Evolutionary conservation across 2,888 invertebrate genomes (phyloP).

Genomic region (Danaus chrysippus): DNA sequence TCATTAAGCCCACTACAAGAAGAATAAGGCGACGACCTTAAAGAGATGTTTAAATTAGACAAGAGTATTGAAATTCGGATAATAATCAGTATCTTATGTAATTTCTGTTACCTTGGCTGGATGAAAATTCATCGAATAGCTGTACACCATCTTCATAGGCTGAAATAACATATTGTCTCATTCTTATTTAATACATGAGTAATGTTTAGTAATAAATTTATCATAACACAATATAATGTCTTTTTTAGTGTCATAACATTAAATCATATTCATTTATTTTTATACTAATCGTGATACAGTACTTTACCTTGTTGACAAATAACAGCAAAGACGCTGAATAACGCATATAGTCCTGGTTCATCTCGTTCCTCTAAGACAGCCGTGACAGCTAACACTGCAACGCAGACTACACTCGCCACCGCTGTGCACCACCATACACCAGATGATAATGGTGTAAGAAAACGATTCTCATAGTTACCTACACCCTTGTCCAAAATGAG

Average conservation of each 20-base stretch:
- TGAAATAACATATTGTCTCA: constrained; percentile 35
- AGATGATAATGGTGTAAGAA: constrained; percentile 66
- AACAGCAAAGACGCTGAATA: constrained; percentile 63
- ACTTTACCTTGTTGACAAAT: constrained; percentile 60
- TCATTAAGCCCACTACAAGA: constrained; percentile 57
- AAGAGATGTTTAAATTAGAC: background rate
- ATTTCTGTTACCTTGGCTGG: constrained; percentile 56
- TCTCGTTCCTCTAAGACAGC: constrained; percentile 52
- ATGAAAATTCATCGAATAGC: constrained; percentile 42
- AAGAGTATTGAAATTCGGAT: too few species aligned
- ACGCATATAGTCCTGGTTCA: constrained; percentile 47
- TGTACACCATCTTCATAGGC: constrained; percentile 62
- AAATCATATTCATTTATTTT: background rate
- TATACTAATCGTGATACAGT: background rate
- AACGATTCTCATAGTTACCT: constrained; percentile 64
- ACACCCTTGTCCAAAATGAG: constrained; percentile 60
- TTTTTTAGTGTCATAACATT: background rate
- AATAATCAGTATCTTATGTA: background rate
- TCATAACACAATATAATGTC: background rate
- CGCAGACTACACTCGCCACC: constrained; percentile 47
- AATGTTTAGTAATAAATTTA: background rate
- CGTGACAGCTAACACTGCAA: constrained; percentile 52
- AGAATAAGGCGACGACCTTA: constrained; percentile 57
- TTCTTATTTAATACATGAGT: too few species aligned
- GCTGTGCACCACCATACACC: constrained; percentile 65